Conservation (phyloP, 2,888 invertebrate genomes). For the Lottia scabra region DNA sequence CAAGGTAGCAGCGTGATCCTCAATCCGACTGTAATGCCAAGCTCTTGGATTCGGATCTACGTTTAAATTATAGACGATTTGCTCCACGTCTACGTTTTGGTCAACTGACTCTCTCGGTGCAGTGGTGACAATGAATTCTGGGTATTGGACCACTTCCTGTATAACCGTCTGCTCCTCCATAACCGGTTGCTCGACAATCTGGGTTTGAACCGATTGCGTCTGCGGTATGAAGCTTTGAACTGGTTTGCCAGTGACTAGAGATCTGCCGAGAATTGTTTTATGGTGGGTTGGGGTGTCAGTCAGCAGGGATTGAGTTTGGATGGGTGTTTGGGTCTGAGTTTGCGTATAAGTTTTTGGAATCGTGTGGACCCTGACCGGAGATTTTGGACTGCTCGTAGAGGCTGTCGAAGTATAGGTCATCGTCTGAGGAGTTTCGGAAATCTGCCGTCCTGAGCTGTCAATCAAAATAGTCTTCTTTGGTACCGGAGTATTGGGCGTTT, state of each 20-base stretch:
- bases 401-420: not conserved
- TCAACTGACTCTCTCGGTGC: not conserved
- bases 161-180: not conserved
- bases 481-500: not conserved
- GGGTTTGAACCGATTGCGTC: not conserved
- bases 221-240: not conserved
- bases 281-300: not conserved
- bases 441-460: not conserved
- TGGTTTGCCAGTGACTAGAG: not conserved
- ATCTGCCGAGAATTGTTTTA: not conserved
- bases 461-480: not conserved
- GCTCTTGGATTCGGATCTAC: not conserved
- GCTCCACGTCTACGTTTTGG: not conserved
- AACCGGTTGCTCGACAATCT: not conserved
- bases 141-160: not conserved
- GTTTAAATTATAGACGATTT: not conserved
- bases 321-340: not conserved
- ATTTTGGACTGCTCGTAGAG: not conserved
- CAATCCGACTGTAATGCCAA: slow-evolving; percentile 1
- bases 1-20: not conserved
- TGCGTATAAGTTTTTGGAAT: not conserved
- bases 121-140: not conserved
- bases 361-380: not conserved
- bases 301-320: not conserved
- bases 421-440: not conserved